Evolutionary conservation across 2,888 invertebrate species (phyloP).

Genomic region (Dioctria rufipes): DNA sequence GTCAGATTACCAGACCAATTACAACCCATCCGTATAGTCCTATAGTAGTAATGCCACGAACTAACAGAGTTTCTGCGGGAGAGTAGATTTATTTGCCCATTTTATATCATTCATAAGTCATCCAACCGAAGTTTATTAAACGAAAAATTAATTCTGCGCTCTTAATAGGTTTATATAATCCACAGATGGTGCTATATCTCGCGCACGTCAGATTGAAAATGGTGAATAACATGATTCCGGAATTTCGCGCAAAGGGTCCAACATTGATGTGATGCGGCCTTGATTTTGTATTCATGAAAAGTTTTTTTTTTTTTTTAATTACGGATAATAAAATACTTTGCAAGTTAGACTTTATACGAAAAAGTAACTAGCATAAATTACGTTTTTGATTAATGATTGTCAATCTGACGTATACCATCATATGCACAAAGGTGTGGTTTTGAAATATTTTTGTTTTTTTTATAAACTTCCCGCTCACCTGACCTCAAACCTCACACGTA

Average conservation of each 20-base stretch:
- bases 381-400: conserved; percentile 18
- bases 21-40: no score
- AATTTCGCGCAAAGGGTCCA: background rate
- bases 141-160: conserved; percentile 21
- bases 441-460: no score
- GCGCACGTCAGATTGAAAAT: background rate
- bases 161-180: conserved; percentile 20
- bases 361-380: conserved; percentile 21
- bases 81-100: conserved; percentile 3
- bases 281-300: background rate
- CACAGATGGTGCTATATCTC: background rate
- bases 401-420: no score
- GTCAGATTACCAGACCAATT: background rate
- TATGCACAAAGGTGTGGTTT: no score
- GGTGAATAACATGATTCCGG: background rate
- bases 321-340: conserved; percentile 18
- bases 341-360: conserved; percentile 32
- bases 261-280: background rate
- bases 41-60: no score
- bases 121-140: conserved; percentile 29
- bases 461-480: background rate
- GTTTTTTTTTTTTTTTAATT: conserved; percentile 20
- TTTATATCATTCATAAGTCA: conserved; percentile 11
- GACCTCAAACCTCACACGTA: background rate
- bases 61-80: background rate